A percentile compares a stretch with the other conserved stretches of the same genome.
Evolutionary conservation across 2,888 invertebrate genomes (phyloP).

Genomic region (Eumerus sabulonum): DNA sequence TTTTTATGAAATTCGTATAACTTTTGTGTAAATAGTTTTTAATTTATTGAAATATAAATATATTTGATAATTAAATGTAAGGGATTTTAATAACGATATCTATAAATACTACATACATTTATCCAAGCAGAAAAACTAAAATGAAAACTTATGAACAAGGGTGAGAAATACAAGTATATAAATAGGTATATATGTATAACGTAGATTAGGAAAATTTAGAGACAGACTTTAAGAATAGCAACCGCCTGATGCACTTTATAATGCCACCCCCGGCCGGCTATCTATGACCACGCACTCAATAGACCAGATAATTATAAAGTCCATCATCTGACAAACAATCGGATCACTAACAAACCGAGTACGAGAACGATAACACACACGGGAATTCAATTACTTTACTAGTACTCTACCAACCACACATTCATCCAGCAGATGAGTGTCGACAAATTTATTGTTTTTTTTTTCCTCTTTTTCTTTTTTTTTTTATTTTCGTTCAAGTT

Average conservation of each 20-base stretch:
- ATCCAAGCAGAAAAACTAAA: constrained; percentile 32
- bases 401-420: too few relatives aligned
- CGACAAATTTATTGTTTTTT: too few relatives aligned
- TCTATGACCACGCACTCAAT: too few relatives aligned
- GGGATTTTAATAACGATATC: constrained; percentile 58
- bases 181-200: constrained; percentile 11
- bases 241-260: constrained; percentile 10
- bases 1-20: constrained; percentile 63
- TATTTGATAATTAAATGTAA: constrained; percentile 67
- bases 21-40: constrained; percentile 69
- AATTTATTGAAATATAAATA: constrained; percentile 69
- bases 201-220: constrained; percentile 29
- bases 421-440: background rate
- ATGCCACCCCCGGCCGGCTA: constrained; percentile 13
- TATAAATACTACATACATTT: constrained; percentile 45
- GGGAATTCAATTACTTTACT: too few relatives aligned
- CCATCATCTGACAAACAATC: too few relatives aligned
- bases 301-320: too few relatives aligned
- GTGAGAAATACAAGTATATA: constrained; percentile 30
- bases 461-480: too few relatives aligned
- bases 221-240: constrained; percentile 6
- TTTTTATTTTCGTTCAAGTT: too few relatives aligned
- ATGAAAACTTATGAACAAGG: constrained; percentile 49
- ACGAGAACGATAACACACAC: too few relatives aligned
- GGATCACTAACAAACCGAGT: too few relatives aligned